phyloP scores from a whole-genome alignment of 1,140 invertebrate species.

The Bombyx mandarina region DNA sequence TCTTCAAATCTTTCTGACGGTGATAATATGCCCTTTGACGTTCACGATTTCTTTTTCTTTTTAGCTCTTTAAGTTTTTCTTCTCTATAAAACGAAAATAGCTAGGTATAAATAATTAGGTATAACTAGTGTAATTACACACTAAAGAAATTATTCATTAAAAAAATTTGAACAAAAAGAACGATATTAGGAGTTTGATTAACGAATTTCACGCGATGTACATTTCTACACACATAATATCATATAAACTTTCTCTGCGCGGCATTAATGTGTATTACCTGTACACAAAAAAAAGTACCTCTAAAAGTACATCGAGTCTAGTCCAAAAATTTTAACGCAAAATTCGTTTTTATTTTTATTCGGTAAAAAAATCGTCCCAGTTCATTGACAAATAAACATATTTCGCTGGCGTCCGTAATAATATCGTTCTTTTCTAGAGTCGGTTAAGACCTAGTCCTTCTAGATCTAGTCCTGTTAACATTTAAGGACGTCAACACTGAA shows the following conservation, averaged over 20 bases:
- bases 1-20: constrained; percentile 26
- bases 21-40: constrained; percentile 30
- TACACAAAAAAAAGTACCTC: constrained; percentile 7
- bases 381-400: too few species aligned
- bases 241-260: constrained; percentile 11
- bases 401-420: too few species aligned
- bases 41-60: constrained; percentile 25
- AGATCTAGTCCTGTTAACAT: too few species aligned
- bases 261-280: constrained; percentile 10
- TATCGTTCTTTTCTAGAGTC: too few species aligned
- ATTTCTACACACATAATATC: constrained; percentile 2
- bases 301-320: too few species aligned
- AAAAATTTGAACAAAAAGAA: constrained; percentile 10
- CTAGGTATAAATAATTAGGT: constrained; percentile 12
- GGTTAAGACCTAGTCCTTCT: too few species aligned
- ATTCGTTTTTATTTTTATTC: too few species aligned
- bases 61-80: constrained; percentile 22
- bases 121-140: constrained; percentile 11
- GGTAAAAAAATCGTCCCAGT: too few species aligned
- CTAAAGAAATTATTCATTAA: constrained; percentile 8
- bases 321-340: too few species aligned
- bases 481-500: too few species aligned
- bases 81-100: constrained; percentile 21
- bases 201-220: constrained; percentile 3
- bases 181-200: constrained; percentile 10